These are phyloP conservation scores for Pluvialis apricaria DNA, from an alignment of 2,113 vertebrate species.

Conservation along the genomic window DNA sequence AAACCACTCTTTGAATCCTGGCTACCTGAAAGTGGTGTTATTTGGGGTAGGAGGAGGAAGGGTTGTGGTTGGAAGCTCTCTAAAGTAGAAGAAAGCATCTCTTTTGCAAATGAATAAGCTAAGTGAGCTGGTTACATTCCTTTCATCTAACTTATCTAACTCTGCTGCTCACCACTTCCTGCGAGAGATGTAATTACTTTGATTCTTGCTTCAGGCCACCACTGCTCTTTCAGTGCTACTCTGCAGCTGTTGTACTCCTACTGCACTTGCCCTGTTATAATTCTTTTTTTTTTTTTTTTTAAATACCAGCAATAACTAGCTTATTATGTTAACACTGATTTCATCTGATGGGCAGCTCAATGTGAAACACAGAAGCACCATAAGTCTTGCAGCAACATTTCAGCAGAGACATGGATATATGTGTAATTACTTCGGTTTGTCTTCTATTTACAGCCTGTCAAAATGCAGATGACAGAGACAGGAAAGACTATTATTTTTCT, in stretches of 20 bases:
- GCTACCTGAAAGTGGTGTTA: background rate
- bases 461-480: background rate
- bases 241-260: background rate
- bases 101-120: background rate
- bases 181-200: background rate
- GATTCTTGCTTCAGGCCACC: conserved; percentile 10
- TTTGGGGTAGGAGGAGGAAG: background rate
- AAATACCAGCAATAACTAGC: background rate
- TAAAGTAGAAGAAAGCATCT: background rate
- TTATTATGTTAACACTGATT: background rate
- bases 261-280: background rate
- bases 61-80: background rate
- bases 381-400: background rate
- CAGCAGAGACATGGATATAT: background rate
- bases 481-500: background rate
- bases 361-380: background rate
- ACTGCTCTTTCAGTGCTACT: background rate
- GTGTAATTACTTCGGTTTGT: background rate
- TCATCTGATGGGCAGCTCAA: background rate
- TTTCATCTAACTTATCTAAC: background rate
- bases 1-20: background rate
- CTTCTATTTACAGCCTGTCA: background rate
- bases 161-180: background rate
- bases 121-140: background rate
- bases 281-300: background rate